Base-by-base conservation (phyloP, 2,888 invertebrate genomes). In the Cephonodes hylas region DNA sequence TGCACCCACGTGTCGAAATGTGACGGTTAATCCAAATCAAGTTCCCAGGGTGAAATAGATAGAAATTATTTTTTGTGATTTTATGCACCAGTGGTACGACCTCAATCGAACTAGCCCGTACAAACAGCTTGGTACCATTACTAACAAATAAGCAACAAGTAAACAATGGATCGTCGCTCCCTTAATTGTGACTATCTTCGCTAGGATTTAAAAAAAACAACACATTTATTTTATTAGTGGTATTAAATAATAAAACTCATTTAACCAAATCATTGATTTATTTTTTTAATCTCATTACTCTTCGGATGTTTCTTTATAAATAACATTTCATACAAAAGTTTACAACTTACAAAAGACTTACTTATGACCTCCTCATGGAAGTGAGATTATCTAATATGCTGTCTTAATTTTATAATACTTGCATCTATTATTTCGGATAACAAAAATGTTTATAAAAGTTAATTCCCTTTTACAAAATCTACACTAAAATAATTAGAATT, bases 261-360 rank as follows among this genome's bases (percentile, higher is more conserved):
- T 10, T 20, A 25, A 57, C 15, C 53, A 85, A 88, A 88, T 86
- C 85, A 79, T 81, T 83, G 77, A 76, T 79, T 89, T 86, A 83
- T 86, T 89, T 79, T 76, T n/a, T 82, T 79, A 84, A 85, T 85
- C 83, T 87, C 83, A 77, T 71, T 72, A 78, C 63, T 72, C 64
- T 75, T 72, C 76, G 68, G 64, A 73, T 75, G 72, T 76, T 70
- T 75, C 77, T 80, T 84, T 85, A 84, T 84, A 86, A 87, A 86
- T 86, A 85, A 80, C 61, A 63, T 66, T 82, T 83, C 83, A 84
- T 89, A 89, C 85, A 91, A 89, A 88, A 88, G 23, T 48, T 48
- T 38, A 60, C 34, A 60, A 60, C 48, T 45, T 60, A 60, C 60
- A 60, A 60, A 60, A 60, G 34, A 60, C 34, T 60, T 61, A 61